A percentile compares a stretch with the other conserved stretches of the same genome.
Evolutionary conservation across 2,888 invertebrate species (phyloP).

Genomic region (Sthenelais limicola): DNA sequence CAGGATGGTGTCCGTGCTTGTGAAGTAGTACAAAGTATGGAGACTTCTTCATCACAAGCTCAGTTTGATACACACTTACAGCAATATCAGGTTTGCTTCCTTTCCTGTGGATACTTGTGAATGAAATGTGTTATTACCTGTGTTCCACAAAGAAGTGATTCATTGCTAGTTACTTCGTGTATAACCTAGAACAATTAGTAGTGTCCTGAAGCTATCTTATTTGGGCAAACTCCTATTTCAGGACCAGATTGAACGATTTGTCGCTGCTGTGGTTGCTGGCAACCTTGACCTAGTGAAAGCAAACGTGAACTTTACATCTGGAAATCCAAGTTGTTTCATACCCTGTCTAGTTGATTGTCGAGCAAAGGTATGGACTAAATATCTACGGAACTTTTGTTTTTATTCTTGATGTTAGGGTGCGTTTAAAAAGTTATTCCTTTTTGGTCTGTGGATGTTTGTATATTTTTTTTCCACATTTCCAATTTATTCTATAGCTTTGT

Average conservation of each 20-base stretch:
- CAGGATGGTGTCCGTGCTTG: conserved; percentile 39
- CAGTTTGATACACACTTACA: conserved; percentile 38
- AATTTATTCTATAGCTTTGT: too few species aligned
- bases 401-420: not conserved
- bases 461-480: too few species aligned
- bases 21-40: conserved; percentile 42
- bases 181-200: too few species aligned
- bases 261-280: conserved; percentile 57
- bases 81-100: conserved; percentile 28
- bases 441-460: not conserved
- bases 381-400: too few species aligned
- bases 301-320: conserved; percentile 52
- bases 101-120: not conserved
- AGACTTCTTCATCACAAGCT: conserved; percentile 40
- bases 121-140: too few species aligned
- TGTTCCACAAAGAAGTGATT: not conserved
- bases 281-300: conserved; percentile 56
- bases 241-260: conserved; percentile 56
- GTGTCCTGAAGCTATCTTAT: not conserved
- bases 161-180: not conserved
- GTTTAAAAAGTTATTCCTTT: not conserved
- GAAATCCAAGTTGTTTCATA: not conserved
- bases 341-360: conserved; percentile 57
- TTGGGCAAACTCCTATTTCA: conserved; percentile 53
- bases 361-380: conserved; percentile 50